Base-by-base conservation (phyloP, 2,888 invertebrate genomes). In the Fragum sueziense region DNA sequence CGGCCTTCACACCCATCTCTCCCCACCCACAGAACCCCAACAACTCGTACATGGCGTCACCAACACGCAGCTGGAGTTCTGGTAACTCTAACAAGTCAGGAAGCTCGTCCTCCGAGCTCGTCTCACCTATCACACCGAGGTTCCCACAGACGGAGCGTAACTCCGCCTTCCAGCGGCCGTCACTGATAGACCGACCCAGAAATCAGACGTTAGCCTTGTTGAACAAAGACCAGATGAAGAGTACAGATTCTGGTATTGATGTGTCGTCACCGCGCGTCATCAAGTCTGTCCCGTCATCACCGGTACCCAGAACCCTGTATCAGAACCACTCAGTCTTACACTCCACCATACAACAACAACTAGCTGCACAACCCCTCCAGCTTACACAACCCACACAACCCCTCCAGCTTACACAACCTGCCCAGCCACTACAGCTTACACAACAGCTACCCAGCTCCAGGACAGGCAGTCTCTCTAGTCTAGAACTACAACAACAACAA, bases 1-100 rank as follows among this genome's bases (percentile, higher is more conserved):
- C 97, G 93, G 96, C 98, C 86, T 98, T 98, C 93, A 96, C 98
- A 94, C 98, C 98, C 37, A 98, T 98, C 89, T 92, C 91, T 31
- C 91, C 92, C 9, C 91, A 91, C 79, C 90, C 90, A 25, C 88
- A 87, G 69, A 88, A 90, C 20, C 90, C 90, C 61, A 87, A 85
- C 54, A 88, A 90, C 6, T 83, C 84, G 34, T 87, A 90, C 72
- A 82, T 91, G 70, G 85, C 86, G 1, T 90, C 91, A 2, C 91
- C 91, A 7, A 86, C 90, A 6, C 85, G 91, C 31, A 89, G 89
- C 70, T 91, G 91, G 91, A 90, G 90, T 67, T 86, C 89, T 14
- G 85, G 85, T 25, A 86, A 88, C n/a, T 87, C 89, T 20, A 84
- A 84, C 68, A 91, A 91, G 70, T 90, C 91, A 7, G 88, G 89